Base-by-base conservation (phyloP, 2,113 vertebrate species). In the Trichomycterus rosablanca region DNA sequence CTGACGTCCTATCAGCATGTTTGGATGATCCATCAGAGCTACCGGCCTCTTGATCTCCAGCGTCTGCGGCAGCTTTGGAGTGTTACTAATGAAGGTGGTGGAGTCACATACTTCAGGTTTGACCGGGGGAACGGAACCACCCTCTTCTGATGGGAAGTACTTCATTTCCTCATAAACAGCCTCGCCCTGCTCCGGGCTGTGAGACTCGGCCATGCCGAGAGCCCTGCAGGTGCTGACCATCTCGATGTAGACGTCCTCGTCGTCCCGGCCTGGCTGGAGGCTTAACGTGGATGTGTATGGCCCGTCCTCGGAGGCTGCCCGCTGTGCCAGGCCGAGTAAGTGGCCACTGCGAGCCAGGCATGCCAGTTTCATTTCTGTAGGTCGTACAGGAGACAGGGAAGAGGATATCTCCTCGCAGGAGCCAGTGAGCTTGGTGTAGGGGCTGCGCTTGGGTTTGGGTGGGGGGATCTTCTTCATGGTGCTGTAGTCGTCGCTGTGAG, bases 111-210 rank as follows among this genome's bases (percentile, higher is more conserved):
- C 69, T 18, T 77, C 68, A 16, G 68, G 45, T 32, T 77, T 63
- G n/a, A 75, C 59, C 49, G 77, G 51, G 1, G 46, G 42, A 42
- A 70, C 39, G 52, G 68, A 73, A 16, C 68, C 80, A 22, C 78
- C 81, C 45, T 90, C 92, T 69, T 94, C 92, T 1, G 82, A 76
- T 40, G 80, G 76, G 56, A 89, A 89, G 80, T 93, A 97, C 49
- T 94, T 97, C 95, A 98, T 98, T 72, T 98, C 95, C 76, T 98
- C 94, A 10, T 98, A 98, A 14, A 97, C 94, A 0, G 91, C 91
- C 65, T 98, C 95, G 0, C 55, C 83, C 73, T 80, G 87, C 23
- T 94, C 91, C 0, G 89, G 90, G 74, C 89, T 89, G 35, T 85
- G 79, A 0, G 72, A 81, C 19, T 86, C 83, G 0, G 73, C 62